Evolutionary conservation across 2,797 vertebrate genomes (phyloP).

Genomic region (Falco columbarius): DNA sequence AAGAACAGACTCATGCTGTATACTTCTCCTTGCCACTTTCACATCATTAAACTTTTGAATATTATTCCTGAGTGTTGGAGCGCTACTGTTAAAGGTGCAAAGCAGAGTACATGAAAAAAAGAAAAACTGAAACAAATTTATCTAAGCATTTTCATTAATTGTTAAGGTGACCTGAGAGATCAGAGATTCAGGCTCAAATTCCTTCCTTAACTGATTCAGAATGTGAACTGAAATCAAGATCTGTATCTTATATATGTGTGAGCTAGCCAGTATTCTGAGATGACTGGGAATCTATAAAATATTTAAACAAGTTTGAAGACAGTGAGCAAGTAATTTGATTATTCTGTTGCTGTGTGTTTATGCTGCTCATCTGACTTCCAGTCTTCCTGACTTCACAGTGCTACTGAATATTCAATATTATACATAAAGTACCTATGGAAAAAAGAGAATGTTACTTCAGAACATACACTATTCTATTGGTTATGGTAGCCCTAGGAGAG

Average conservation of each 20-base stretch:
- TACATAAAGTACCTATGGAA: background rate
- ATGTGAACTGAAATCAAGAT: background rate
- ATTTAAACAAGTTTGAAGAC: background rate
- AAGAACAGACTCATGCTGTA: background rate
- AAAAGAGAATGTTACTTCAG: background rate
- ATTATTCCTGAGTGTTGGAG: background rate
- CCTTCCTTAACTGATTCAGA: background rate
- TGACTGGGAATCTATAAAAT: background rate
- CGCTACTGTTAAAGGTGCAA: background rate
- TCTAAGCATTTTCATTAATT: background rate
- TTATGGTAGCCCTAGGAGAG: background rate
- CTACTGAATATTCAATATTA: background rate
- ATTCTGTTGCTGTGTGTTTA: background rate
- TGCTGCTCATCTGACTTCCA: background rate
- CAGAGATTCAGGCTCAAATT: background rate
- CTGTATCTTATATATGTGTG: background rate
- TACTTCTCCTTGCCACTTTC: constrained; percentile 39
- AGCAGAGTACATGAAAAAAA: background rate
- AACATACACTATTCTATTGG: background rate
- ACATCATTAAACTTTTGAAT: constrained; percentile 6
- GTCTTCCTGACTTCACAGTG: background rate
- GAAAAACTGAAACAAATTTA: background rate
- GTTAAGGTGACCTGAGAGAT: background rate
- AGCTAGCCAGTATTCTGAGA: background rate
- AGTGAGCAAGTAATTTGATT: background rate